Evolutionary conservation across 2,113 vertebrate species (phyloP).

Genomic region (Cynocephalus volans): DNA sequence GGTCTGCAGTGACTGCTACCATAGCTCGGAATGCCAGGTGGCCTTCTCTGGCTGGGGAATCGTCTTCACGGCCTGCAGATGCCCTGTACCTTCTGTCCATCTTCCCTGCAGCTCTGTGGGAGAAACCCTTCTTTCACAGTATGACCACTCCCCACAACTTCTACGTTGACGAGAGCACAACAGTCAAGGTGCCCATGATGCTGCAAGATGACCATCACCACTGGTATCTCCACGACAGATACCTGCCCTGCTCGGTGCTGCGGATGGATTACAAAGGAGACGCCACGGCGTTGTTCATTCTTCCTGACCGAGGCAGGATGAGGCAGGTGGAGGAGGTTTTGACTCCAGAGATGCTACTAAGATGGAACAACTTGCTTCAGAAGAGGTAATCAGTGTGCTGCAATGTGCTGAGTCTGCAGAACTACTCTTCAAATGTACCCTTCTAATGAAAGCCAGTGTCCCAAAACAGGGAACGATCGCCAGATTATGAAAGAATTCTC

Average conservation of each 20-base stretch:
- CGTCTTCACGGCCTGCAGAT: neutral
- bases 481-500: neutral
- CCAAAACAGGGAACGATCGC: accelerated
- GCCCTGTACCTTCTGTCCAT: neutral
- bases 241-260: conserved; percentile 87
- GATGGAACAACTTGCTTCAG: neutral
- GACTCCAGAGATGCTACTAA: conserved; percentile 60
- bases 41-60: too few relatives aligned
- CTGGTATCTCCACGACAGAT: conserved; percentile 83
- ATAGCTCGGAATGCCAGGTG: neutral
- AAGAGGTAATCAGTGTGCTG: neutral
- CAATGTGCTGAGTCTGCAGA: accelerated
- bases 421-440: accelerated
- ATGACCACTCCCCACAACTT: conserved; percentile 71
- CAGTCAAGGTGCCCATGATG: conserved; percentile 86
- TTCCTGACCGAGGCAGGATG: conserved; percentile 88
- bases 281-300: conserved; percentile 87
- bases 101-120: conserved; percentile 84
- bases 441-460: neutral
- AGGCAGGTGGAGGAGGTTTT: conserved; percentile 82
- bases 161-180: conserved; percentile 73
- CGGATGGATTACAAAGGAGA: conserved; percentile 89
- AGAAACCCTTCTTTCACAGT: conserved; percentile 77
- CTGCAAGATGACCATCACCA: conserved; percentile 60
- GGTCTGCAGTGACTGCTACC: too few relatives aligned